Percentiles rank a stretch among this genome's conserved stretches.
These are phyloP conservation scores for Orussus abietinus DNA, from an alignment of 1,140 invertebrate species.

Conservation along the genomic window DNA sequence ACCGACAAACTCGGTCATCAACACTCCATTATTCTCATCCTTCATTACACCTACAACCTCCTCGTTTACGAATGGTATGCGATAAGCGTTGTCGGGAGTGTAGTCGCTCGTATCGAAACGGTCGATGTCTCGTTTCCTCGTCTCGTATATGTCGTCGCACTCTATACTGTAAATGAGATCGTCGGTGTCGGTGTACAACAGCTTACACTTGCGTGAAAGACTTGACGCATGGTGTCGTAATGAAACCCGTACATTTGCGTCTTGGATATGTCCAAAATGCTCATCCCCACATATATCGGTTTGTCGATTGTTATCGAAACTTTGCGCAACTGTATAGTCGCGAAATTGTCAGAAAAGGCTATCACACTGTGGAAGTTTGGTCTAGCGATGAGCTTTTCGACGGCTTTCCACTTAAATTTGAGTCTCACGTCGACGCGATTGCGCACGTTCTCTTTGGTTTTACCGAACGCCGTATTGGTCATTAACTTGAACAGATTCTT, in stretches of 20 bases:
- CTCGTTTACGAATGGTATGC: constrained; percentile 12
- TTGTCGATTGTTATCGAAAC: constrained; percentile 22
- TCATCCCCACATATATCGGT: constrained; percentile 25
- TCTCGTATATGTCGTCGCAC: constrained; percentile 1
- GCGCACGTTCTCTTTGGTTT: constrained; percentile 48
- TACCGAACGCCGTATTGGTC: constrained; percentile 47
- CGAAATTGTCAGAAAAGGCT: constrained; percentile 28
- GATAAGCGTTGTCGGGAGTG: constrained; percentile 8
- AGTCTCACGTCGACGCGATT: constrained; percentile 39
- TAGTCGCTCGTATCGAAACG: constrained; percentile 17
- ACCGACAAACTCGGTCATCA: constrained; percentile 11
- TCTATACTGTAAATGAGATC: constrained; percentile 13
- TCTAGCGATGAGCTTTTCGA: constrained; percentile 29
- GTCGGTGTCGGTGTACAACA: constrained; percentile 13
- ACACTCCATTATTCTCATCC: constrained; percentile 13
- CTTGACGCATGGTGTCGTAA: constrained; percentile 24
- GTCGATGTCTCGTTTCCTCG: constrained; percentile 1
- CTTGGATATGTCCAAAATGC: constrained; percentile 26
- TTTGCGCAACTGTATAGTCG: constrained; percentile 22
- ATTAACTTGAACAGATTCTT: constrained; percentile 1
- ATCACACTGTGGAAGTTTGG: constrained; percentile 29
- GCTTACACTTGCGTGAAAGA: constrained; percentile 16
- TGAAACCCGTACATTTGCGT: constrained; percentile 29
- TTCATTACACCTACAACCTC: constrained; percentile 15
- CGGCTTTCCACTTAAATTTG: constrained; percentile 23